Evolutionary conservation across 2,113 vertebrate genomes (phyloP).

Genomic region (Malurus melanocephalus): DNA sequence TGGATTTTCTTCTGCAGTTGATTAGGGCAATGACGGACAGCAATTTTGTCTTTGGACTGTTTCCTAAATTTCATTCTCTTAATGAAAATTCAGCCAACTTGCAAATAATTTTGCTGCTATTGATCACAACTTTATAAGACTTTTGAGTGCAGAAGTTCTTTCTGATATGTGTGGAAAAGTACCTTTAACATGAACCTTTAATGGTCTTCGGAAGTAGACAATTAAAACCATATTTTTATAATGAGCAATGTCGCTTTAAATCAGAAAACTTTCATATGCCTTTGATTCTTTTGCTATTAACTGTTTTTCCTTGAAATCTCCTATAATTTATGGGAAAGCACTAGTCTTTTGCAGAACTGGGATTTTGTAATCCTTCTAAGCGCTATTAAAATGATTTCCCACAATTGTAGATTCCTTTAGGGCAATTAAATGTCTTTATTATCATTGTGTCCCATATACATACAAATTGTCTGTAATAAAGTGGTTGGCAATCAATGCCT

Average conservation of each 20-base stretch:
- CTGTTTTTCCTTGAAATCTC: conserved; percentile 19
- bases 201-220: background rate
- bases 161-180: background rate
- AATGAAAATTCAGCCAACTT: background rate
- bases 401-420: conserved; percentile 31
- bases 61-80: background rate
- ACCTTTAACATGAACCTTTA: background rate
- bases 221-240: background rate
- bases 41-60: background rate
- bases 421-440: background rate
- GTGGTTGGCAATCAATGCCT: background rate
- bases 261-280: background rate
- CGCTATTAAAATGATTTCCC: conserved; percentile 5
- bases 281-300: conserved; percentile 14
- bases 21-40: background rate
- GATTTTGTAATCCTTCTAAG: conserved; percentile 35
- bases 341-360: background rate
- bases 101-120: background rate
- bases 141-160: background rate
- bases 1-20: background rate
- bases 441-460: background rate
- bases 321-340: conserved; percentile 8
- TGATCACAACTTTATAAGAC: background rate
- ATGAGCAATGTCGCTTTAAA: background rate
- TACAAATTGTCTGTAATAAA: background rate